Conservation (phyloP, 92 coral and sea anemone species). For the Siderastrea radians region DNA sequence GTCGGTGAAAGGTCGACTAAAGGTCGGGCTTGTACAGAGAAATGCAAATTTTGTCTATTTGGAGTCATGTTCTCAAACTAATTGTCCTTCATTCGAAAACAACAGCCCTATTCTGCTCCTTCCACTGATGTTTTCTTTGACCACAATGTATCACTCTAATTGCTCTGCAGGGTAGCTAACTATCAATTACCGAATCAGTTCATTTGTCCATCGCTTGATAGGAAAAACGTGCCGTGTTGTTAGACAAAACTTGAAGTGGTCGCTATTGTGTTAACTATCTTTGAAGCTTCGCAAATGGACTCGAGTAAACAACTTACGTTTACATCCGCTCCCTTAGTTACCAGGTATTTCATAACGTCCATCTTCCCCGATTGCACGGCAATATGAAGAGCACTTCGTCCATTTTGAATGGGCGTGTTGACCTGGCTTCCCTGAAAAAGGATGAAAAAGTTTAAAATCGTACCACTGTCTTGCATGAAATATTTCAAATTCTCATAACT, state of each 20-base stretch:
- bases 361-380: slow-evolving; percentile 84
- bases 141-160: not conserved
- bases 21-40: not conserved
- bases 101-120: not conserved
- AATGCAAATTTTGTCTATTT: slow-evolving; percentile 34
- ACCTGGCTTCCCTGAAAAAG: slow-evolving; percentile 78
- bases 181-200: not conserved
- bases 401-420: slow-evolving; percentile 74
- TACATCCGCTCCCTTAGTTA: slow-evolving; percentile 84
- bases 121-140: not conserved
- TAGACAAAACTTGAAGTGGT: slow-evolving; percentile 15
- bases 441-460: not conserved
- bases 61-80: slow-evolving; percentile 10
- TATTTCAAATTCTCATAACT: slow-evolving; percentile 16
- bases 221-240: not conserved
- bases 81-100: not conserved
- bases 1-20: not conserved
- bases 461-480: not conserved
- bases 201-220: not conserved
- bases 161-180: not conserved
- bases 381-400: slow-evolving; percentile 86
- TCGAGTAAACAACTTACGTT: slow-evolving; percentile 72
- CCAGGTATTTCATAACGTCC: slow-evolving; percentile 75
- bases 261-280: slow-evolving; percentile 19
- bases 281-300: slow-evolving; percentile 23